Base-by-base conservation (phyloP, 2,888 invertebrate genomes). In the Apomyelois bistriatella region DNA sequence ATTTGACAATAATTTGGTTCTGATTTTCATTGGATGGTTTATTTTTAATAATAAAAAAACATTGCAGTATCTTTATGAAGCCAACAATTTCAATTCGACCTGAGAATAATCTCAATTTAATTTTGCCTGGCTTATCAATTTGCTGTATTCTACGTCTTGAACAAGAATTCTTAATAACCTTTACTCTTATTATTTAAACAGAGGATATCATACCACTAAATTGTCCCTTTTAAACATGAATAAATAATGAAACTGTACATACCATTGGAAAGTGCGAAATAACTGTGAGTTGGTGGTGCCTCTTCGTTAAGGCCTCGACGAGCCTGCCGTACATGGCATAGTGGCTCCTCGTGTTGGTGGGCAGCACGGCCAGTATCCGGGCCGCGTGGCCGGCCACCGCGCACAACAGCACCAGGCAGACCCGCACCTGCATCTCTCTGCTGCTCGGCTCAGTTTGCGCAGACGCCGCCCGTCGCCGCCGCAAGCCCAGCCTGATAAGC, bases 271-370 rank as follows among this genome's bases (percentile, higher is more conserved):
- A 87, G 64, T 91, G 91, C 28, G 88, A 80, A 55, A 91, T 72
- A 48, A 91, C 79, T 1, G 91, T 91, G 10, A 91, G 72, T 2
- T 90, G 79, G 53, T 91, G 88, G 30, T 87, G 75, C 50, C 73
- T 75, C 30, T 60, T 66, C 7, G 89, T 90, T 15, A 91, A 78
- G 0, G 85, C 90, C 17, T 85, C 80, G 16, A 91, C 67, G 13
- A 91, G 79, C 52, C 80, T 76, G 54, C 91, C 87, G 64, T 90
- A 91, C 85, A 91, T 91, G 53, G 90, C 90, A 59, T 87, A 82
- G 71, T 92, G 91, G 72, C 92, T 92, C 64, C 85, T 84, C 42
- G 90, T 90, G 75, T 91, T 87, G 43, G 91, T 90, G 16, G 91
- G 91, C 62, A 91, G 72, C 41, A 91, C 84, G 56, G 80, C 90